Evolutionary conservation across 1,140 invertebrate species (phyloP).

Genomic region (Antheraea mylitta): DNA sequence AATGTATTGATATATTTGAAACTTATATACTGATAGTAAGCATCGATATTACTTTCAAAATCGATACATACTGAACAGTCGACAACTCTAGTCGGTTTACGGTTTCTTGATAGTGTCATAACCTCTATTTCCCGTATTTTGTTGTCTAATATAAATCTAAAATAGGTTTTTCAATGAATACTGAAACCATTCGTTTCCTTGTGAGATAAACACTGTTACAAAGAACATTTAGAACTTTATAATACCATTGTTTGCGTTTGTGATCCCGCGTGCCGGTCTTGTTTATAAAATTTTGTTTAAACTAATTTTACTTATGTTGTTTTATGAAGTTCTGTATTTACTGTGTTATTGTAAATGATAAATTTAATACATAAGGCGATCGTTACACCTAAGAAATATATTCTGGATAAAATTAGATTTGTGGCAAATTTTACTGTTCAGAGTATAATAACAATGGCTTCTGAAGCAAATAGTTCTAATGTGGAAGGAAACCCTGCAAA

Average conservation of each 20-base stretch:
- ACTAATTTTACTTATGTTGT: neutral
- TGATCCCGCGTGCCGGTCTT: neutral
- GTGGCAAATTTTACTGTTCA: neutral
- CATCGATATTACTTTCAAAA: too few relatives aligned
- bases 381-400: constrained; percentile 13
- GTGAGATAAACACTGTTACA: too few relatives aligned
- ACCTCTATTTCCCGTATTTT: too few relatives aligned
- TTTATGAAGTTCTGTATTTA: neutral
- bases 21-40: too few relatives aligned
- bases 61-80: too few relatives aligned
- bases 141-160: too few relatives aligned
- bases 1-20: too few relatives aligned
- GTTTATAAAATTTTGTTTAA: neutral
- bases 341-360: constrained; percentile 16
- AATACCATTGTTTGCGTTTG: neutral
- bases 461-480: constrained; percentile 39
- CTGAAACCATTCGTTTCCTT: too few relatives aligned
- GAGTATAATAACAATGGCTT: constrained; percentile 29
- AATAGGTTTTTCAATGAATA: too few relatives aligned
- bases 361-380: constrained; percentile 21
- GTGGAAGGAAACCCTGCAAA: constrained; percentile 48
- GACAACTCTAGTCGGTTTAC: too few relatives aligned
- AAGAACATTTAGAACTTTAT: too few relatives aligned
- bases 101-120: too few relatives aligned
- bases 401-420: neutral